Base-by-base conservation (phyloP, 23 tunicate genomes). In the Botrylloides violaceus region DNA sequence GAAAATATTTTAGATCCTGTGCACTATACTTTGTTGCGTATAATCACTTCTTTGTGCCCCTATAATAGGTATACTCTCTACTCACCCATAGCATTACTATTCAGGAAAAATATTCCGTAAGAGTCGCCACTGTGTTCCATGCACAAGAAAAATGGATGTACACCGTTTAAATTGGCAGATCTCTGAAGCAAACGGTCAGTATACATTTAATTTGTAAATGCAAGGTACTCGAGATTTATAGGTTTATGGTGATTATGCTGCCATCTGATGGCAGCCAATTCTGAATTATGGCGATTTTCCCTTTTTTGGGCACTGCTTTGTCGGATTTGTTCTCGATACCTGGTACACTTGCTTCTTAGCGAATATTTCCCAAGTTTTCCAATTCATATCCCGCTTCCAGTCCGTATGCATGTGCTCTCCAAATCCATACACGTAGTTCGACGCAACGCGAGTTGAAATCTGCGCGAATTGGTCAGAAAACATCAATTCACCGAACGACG, bases 401-500 rank as follows among this genome's bases (percentile, higher is more conserved):
- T 71, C 43, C 31, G 68, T 77, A 58, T 94, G 99, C 85, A 78
- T 79, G 76, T 89, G 94, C 71, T 94, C 99, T 1, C 99, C 99
- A 49, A 94, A 94, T 2, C 99, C 99, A 72, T 94, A 94, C 2
- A 86, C 30, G 64, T 86, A 86, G 18, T 72, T 71, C 0, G 99
- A 94, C 0, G 99, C 73, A 19, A 89, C 84, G 29, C 49, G 22
- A 9, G 89, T 78, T 7, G 99, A 78, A 32, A 94, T 65, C 62
- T 94, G 90, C 12, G 86, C 74, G 59, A 94, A 94, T 71, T 94
- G 95, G 22, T 94, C 99, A 36, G 94, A 82, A 66, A 78, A 94
- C 32, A 64, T 66, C 75, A 94, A 37, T 3, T 76, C 71, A 9
- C 95, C 99, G 24, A 86, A 77, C 1, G 84, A 56, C 2, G 95